Evolutionary conservation across 2,113 vertebrate species (phyloP).

Genomic region (Silurus glanis): DNA sequence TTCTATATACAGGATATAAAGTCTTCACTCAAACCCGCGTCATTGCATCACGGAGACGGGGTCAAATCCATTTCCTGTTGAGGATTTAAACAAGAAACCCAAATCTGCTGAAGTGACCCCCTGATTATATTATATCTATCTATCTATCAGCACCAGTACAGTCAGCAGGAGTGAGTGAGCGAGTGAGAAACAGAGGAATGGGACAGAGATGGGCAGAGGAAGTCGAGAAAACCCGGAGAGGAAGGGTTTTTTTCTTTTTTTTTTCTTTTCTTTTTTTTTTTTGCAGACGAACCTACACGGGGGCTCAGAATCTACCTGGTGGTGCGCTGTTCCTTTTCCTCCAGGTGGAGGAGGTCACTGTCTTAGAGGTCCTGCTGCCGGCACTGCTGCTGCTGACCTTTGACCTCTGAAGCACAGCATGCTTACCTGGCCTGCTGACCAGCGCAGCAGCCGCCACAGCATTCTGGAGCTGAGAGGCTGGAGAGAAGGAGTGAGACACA

Average conservation of each 20-base stretch:
- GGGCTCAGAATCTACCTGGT: conserved; percentile 79
- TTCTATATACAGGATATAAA: background rate
- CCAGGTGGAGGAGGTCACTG: conserved; percentile 82
- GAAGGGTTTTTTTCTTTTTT: background rate
- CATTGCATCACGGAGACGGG: background rate
- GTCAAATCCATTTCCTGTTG: background rate
- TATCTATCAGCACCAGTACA: too few species aligned
- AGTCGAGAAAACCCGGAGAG: conserved; percentile 48
- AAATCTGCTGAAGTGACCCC: background rate
- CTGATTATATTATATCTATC: background rate
- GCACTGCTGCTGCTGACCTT: conserved; percentile 75
- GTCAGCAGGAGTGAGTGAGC: conserved; percentile 8
- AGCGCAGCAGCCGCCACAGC: conserved; percentile 80
- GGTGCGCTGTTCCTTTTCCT: conserved; percentile 84
- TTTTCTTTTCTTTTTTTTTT: conserved; percentile 11
- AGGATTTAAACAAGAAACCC: background rate
- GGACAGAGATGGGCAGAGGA: conserved; percentile 49
- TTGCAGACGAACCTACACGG: conserved; percentile 14
- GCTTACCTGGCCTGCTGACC: conserved; percentile 86
- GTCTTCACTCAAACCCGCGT: background rate
- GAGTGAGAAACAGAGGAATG: conserved; percentile 26
- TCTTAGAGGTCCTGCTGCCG: conserved; percentile 71
- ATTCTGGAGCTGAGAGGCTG: conserved; percentile 91
- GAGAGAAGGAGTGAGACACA: conserved; percentile 87
- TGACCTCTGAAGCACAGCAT: conserved; percentile 76